Evolutionary conservation across 2,888 invertebrate genomes (phyloP).

Genomic region (Athetis lepigone): DNA sequence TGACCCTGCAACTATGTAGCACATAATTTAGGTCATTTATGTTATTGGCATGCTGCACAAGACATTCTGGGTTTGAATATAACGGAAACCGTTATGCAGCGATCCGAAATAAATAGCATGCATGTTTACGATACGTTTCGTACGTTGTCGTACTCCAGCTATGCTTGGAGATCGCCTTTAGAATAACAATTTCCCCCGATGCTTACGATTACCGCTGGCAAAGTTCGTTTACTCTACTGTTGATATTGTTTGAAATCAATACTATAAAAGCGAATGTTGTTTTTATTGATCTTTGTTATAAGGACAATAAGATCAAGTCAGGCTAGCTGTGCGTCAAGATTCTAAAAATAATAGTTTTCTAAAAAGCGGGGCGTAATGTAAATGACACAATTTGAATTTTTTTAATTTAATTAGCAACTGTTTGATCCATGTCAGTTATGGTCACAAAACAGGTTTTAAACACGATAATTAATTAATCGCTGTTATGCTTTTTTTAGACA

Average conservation of each 20-base stretch:
- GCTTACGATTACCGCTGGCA: slow-evolving; percentile 63
- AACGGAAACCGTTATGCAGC: slow-evolving; percentile 81
- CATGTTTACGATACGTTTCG: slow-evolving; percentile 72
- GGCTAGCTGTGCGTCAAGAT: neutral
- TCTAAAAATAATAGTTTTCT: no score
- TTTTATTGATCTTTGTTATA: neutral
- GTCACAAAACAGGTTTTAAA: slow-evolving; percentile 58
- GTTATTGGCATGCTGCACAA: slow-evolving; percentile 68
- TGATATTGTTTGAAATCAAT: slow-evolving; percentile 26
- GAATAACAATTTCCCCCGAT: slow-evolving; percentile 75
- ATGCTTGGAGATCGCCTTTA: slow-evolving; percentile 73
- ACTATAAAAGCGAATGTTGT: no score
- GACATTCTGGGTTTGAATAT: slow-evolving; percentile 71
- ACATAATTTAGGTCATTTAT: slow-evolving; percentile 59
- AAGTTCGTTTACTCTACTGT: slow-evolving; percentile 50
- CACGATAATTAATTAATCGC: slow-evolving; percentile 39
- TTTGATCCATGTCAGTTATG: slow-evolving; percentile 12
- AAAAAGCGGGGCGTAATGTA: no score
- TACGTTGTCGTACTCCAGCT: slow-evolving; percentile 67
- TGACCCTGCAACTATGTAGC: slow-evolving; percentile 24
- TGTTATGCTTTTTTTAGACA: slow-evolving; percentile 45
- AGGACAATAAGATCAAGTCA: neutral
- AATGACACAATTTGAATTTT: slow-evolving; percentile 1
- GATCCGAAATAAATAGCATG: slow-evolving; percentile 81
- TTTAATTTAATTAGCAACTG: slow-evolving; percentile 19